phyloP scores from a whole-genome alignment of 37 sponge, comb jelly and placozoan genomes.

The Corticium candelabrum region DNA sequence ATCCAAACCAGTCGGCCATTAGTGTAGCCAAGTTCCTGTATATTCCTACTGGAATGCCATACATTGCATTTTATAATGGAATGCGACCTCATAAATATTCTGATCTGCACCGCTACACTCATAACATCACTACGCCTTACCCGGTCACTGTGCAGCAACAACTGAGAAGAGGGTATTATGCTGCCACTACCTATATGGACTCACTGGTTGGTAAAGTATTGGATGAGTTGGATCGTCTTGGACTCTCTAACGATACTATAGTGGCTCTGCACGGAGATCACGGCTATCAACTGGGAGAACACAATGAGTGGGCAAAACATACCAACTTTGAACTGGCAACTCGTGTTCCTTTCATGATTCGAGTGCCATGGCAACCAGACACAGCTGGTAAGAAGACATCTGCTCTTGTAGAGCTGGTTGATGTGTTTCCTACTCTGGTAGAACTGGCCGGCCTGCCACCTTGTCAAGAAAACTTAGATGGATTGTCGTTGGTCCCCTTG shows the following conservation, averaged over 20 bases:
- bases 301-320: constrained; percentile 18
- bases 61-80: constrained; percentile 17
- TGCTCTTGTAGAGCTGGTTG: constrained; percentile 32
- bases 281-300: constrained; percentile 36
- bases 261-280: constrained; percentile 40
- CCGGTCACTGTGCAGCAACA: constrained; percentile 14
- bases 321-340: constrained; percentile 46
- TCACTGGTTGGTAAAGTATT: constrained; percentile 28
- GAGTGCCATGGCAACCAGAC: constrained; percentile 25
- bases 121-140: constrained; percentile 10
- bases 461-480: constrained; percentile 8
- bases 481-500: constrained; percentile 13
- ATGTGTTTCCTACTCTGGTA: constrained; percentile 24
- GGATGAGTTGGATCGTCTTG: constrained; percentile 12
- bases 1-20: constrained; percentile 15
- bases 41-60: constrained; percentile 19
- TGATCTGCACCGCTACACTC: neutral
- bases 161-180: constrained; percentile 20
- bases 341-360: constrained; percentile 36
- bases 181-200: constrained; percentile 26
- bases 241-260: constrained; percentile 20
- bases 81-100: neutral
- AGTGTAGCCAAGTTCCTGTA: neutral
- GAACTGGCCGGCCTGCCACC: constrained; percentile 20
- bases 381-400: constrained; percentile 14